A percentile compares a stretch with the other conserved stretches of the same genome.
These are phyloP conservation scores for Cremastinae sp. DNA, from an alignment of 2,888 invertebrate species.

Conservation along the genomic window DNA sequence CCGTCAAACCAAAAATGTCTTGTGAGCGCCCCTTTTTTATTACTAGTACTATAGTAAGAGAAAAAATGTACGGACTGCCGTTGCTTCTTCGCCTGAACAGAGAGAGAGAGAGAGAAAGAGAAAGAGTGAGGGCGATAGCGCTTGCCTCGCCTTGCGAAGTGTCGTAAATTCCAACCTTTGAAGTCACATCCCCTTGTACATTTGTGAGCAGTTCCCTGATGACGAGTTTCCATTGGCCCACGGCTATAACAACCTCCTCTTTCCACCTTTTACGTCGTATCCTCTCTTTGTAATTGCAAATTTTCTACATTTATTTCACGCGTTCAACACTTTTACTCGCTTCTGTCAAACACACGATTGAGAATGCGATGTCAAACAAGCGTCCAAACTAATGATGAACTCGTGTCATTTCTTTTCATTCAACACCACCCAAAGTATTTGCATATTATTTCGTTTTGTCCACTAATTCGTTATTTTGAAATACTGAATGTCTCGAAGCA, in stretches of 20 bases:
- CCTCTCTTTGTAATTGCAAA: constrained; percentile 57
- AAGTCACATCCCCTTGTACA: constrained; percentile 43
- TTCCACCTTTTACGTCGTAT: constrained; percentile 23
- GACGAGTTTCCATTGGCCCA: constrained; percentile 38
- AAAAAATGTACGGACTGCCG: too few relatives aligned
- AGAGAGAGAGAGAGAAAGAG: neutral
- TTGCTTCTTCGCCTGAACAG: too few relatives aligned
- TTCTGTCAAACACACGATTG: neutral
- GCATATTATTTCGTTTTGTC: too few relatives aligned
- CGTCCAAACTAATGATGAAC: too few relatives aligned
- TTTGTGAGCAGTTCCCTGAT: constrained; percentile 35
- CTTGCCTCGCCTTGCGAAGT: constrained; percentile 46
- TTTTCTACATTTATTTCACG: constrained; percentile 12
- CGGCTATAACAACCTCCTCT: constrained; percentile 19
- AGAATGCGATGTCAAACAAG: too few relatives aligned
- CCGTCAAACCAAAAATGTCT: too few relatives aligned
- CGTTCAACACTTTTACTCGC: neutral
- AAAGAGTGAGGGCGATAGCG: constrained; percentile 32
- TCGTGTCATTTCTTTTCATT: too few relatives aligned
- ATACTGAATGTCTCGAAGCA: too few relatives aligned
- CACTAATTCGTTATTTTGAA: too few relatives aligned
- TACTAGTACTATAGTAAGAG: too few relatives aligned
- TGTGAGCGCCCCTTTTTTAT: too few relatives aligned
- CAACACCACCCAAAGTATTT: too few relatives aligned
- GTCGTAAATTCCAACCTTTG: constrained; percentile 57